A percentile compares a stretch with the other conserved stretches of the same genome.
phyloP scores from a whole-genome alignment of 1,140 invertebrate genomes.

The Idris sp. region DNA sequence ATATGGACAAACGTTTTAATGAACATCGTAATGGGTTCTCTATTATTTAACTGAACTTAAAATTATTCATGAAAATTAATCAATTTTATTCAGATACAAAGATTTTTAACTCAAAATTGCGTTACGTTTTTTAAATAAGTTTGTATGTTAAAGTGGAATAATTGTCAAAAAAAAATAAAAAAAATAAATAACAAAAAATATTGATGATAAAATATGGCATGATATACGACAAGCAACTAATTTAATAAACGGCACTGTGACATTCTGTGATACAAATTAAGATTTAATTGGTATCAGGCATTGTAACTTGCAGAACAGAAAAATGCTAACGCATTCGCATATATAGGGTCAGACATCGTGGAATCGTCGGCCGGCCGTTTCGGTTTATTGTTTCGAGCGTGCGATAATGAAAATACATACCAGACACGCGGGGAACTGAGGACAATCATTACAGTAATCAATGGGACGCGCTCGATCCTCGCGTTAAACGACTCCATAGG shows the following conservation, averaged over 20 bases:
- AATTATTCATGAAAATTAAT: conserved; percentile 34
- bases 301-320: conserved; percentile 54
- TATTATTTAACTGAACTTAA: conserved; percentile 30
- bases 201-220: no score
- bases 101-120: no score
- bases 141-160: no score
- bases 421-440: conserved; percentile 64
- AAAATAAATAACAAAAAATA: no score
- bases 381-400: conserved; percentile 60
- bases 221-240: no score
- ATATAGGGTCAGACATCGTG: conserved; percentile 48
- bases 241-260: no score
- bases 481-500: conserved; percentile 51
- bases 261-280: no score
- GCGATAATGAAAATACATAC: conserved; percentile 74
- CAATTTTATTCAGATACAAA: no score
- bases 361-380: conserved; percentile 64
- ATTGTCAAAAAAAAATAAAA: no score
- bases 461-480: conserved; percentile 59
- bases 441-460: conserved; percentile 67
- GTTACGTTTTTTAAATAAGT: no score
- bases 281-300: conserved; percentile 30
- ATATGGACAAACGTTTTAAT: conserved; percentile 50
- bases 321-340: no score
- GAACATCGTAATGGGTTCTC: conserved; percentile 51